These are phyloP conservation scores for Drosophila neutralis DNA, from an alignment of 2,888 invertebrate genomes.

Conservation along the genomic window DNA sequence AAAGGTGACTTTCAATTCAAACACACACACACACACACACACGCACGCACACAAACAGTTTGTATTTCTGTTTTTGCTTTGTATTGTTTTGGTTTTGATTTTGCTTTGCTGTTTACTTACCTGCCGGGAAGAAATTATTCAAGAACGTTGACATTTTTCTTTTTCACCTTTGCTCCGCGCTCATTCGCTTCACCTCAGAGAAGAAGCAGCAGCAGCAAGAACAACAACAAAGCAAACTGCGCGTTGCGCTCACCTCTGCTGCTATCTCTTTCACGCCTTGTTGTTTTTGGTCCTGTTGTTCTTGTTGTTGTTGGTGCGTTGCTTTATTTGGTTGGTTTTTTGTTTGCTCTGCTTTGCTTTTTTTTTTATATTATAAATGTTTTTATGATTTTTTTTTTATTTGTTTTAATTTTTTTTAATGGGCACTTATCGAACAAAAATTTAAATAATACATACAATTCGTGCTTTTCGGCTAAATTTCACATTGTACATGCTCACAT, in stretches of 20 bases:
- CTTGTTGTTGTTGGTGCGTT: constrained; percentile 20
- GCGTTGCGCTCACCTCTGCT: constrained; percentile 36
- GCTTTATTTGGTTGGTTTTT: constrained; percentile 33
- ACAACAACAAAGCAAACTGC: constrained; percentile 40
- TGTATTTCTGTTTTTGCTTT: constrained; percentile 28
- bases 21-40: constrained; percentile 14
- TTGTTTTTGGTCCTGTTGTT: constrained; percentile 34
- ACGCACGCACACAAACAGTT: not conserved
- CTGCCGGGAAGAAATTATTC: constrained; percentile 85
- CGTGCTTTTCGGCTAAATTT: constrained; percentile 72
- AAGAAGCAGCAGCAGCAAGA: constrained; percentile 19
- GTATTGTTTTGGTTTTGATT: constrained; percentile 43
- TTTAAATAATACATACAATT: constrained; percentile 75
- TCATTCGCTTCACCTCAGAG: constrained; percentile 33
- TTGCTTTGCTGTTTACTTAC: constrained; percentile 73
- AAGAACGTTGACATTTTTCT: constrained; percentile 85
- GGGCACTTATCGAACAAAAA: constrained; percentile 67
- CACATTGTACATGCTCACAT: constrained; percentile 76
- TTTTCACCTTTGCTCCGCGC: constrained; percentile 46
- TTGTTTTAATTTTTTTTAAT: constrained; percentile 25
- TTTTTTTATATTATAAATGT: constrained; percentile 11
- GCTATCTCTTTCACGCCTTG: constrained; percentile 19
- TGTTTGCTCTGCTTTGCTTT: constrained; percentile 20
- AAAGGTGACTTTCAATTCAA: constrained; percentile 77
- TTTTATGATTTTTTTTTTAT: constrained; percentile 26